These are phyloP conservation scores for Orchestes rusci DNA, from an alignment of 2,888 invertebrate genomes.

Conservation along the genomic window DNA sequence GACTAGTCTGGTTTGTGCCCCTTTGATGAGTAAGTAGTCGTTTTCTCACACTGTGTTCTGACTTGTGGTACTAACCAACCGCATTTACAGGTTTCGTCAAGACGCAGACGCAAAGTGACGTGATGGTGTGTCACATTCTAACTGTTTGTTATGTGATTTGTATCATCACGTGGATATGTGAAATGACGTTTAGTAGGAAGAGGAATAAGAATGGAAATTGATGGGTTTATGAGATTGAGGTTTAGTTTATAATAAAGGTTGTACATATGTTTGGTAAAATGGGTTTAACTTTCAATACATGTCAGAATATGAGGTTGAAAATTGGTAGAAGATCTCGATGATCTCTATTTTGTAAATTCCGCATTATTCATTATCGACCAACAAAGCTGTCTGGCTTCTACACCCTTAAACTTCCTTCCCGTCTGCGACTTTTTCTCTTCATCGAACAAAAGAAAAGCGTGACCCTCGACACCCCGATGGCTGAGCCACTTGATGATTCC, in stretches of 20 bases:
- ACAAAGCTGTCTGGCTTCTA: too few species aligned
- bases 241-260: too few species aligned
- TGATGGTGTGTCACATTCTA: constrained; percentile 59
- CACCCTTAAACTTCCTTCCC: too few species aligned
- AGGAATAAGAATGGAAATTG: not conserved
- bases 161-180: constrained; percentile 61
- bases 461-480: constrained; percentile 8
- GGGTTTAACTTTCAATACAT: too few species aligned
- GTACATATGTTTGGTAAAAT: too few species aligned
- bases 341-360: too few species aligned
- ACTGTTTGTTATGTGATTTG: constrained; percentile 60
- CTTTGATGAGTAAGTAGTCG: constrained; percentile 54
- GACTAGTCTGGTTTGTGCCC: constrained; percentile 60
- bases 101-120: constrained; percentile 57
- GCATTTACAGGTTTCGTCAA: constrained; percentile 49
- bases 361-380: too few species aligned
- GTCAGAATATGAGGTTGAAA: too few species aligned
- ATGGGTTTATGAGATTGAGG: too few species aligned
- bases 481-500: constrained; percentile 19
- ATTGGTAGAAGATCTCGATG: too few species aligned
- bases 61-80: too few species aligned
- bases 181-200: constrained; percentile 37
- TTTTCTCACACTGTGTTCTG: too few species aligned
- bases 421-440: not conserved
- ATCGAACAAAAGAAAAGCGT: constrained; percentile 16